Percentiles rank a stretch among this genome's conserved stretches.
phyloP scores from a whole-genome alignment of 2,888 invertebrate genomes.

The Lasioglossum pauxillum region DNA sequence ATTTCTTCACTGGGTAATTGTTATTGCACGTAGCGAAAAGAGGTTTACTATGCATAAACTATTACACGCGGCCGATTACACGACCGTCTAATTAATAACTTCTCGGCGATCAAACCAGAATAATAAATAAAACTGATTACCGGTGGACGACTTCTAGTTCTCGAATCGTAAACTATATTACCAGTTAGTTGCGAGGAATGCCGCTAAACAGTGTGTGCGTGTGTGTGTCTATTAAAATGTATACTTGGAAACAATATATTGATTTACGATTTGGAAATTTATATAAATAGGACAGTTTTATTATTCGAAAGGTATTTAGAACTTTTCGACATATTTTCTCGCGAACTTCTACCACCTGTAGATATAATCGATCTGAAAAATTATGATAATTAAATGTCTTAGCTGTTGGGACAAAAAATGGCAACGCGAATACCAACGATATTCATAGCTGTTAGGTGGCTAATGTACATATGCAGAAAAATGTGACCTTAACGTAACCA shows the following conservation, averaged over 20 bases:
- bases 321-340: not conserved
- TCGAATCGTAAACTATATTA: not conserved
- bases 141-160: not conserved
- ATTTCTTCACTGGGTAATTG: constrained; percentile 6
- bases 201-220: not conserved
- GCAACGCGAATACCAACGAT: not conserved
- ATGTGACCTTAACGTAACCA: not conserved
- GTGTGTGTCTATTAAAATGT: not conserved
- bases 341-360: not conserved
- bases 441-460: not conserved
- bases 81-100: constrained; percentile 21
- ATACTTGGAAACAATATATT: not conserved
- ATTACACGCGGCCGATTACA: not conserved
- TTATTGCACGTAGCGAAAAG: not conserved
- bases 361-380: not conserved
- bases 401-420: not conserved
- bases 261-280: not conserved
- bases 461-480: not conserved
- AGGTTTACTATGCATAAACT: not conserved
- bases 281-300: not conserved
- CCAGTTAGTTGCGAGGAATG: not conserved
- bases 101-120: not conserved
- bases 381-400: not conserved
- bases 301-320: not conserved
- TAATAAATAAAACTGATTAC: not conserved